Conservation (phyloP, 23 tunicate genomes). For the Trididemnum clinides region DNA sequence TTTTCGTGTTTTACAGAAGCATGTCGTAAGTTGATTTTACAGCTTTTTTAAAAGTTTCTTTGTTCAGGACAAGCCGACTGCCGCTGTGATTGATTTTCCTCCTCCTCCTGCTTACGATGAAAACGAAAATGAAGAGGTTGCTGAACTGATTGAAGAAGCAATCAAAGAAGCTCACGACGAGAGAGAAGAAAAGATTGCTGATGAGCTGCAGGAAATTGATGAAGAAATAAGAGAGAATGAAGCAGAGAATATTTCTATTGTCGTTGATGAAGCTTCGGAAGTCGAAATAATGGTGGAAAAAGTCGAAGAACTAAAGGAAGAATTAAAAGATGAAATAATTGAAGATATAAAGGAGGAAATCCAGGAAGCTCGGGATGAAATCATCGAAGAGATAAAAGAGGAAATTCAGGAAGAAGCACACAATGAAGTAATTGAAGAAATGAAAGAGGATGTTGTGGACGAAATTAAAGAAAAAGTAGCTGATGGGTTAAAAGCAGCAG, state of each 20-base stretch:
- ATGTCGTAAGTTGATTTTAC: not conserved
- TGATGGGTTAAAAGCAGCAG: conserved; percentile 23
- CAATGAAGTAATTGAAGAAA: conserved; percentile 15
- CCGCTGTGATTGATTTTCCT: conserved; percentile 31
- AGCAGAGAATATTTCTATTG: conserved; percentile 4
- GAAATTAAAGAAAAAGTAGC: conserved; percentile 17
- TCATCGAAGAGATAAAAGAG: not conserved
- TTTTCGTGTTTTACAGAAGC: not conserved
- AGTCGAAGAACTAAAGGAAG: conserved; percentile 18
- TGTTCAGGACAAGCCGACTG: conserved; percentile 2
- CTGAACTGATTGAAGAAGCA: conserved; percentile 12
- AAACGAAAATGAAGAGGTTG: conserved; percentile 39
- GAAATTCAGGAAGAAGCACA: conserved; percentile 40
- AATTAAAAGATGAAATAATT: conserved; percentile 17
- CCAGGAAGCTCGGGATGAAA: conserved; percentile 25
- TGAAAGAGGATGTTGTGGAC: conserved; percentile 37
- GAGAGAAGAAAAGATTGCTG: conserved; percentile 7
- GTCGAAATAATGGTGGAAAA: not conserved
- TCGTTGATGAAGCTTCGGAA: conserved; percentile 2
- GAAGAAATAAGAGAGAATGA: not conserved
- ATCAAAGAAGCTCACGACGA: conserved; percentile 2
- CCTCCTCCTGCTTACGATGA: conserved; percentile 42
- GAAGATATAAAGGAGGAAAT: conserved; percentile 34
- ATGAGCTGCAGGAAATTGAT: not conserved
- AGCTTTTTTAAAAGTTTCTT: not conserved